Evolutionary conservation across 2,888 invertebrate species (phyloP).

Genomic region (Drosophila prostipennis): DNA sequence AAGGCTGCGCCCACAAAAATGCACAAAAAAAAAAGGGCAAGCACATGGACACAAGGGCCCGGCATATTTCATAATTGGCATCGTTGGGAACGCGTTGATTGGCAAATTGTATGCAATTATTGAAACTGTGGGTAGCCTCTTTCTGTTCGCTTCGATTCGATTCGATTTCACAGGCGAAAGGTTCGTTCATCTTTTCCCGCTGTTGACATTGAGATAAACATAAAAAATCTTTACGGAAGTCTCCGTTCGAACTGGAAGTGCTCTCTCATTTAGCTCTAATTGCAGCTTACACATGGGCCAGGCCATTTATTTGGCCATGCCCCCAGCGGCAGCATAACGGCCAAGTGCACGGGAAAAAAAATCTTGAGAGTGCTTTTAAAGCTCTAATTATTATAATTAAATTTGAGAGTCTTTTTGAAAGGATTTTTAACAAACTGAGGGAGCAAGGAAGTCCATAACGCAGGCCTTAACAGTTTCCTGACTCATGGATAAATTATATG

Average conservation of each 20-base stretch:
- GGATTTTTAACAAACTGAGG: neutral
- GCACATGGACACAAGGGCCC: constrained; percentile 14
- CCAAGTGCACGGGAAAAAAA: constrained; percentile 8
- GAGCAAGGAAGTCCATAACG: too few relatives aligned
- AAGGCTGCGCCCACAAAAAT: constrained; percentile 34
- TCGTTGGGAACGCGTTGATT: constrained; percentile 74
- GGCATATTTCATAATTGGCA: constrained; percentile 68
- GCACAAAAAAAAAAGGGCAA: too few relatives aligned
- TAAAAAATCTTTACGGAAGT: constrained; percentile 66
- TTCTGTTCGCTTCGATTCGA: constrained; percentile 14
- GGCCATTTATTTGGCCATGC: constrained; percentile 50
- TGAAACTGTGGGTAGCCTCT: constrained; percentile 39
- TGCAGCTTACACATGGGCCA: constrained; percentile 53
- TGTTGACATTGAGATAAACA: constrained; percentile 68
- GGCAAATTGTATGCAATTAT: constrained; percentile 79
- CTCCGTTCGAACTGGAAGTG: constrained; percentile 29
- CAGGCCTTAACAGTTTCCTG: too few relatives aligned
- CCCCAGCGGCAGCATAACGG: constrained; percentile 21
- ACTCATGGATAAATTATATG: neutral
- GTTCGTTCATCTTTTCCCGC: constrained; percentile 69
- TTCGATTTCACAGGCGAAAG: constrained; percentile 48
- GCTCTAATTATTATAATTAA: neutral
- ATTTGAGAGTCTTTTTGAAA: neutral
- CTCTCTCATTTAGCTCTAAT: constrained; percentile 60
- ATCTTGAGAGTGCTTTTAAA: neutral